Percentiles rank a stretch among this genome's conserved stretches.
Conservation (phyloP, 2,113 vertebrate species). For the Anguilla japonica region DNA sequence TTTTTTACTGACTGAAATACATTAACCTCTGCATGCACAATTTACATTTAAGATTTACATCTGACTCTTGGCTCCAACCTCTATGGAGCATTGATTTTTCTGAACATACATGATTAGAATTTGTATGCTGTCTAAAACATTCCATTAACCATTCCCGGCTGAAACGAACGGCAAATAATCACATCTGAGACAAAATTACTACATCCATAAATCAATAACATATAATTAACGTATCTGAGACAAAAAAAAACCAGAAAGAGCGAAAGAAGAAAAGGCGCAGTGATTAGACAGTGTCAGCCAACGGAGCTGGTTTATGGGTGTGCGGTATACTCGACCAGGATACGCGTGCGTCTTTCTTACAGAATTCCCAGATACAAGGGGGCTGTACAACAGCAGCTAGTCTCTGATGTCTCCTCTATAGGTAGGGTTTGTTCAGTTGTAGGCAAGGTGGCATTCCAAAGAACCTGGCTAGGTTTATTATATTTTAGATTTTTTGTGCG, state of each 20-base stretch:
- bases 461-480: constrained; percentile 49
- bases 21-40: background rate
- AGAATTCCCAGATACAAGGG: background rate
- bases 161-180: constrained; percentile 6
- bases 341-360: background rate
- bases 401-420: background rate
- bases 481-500: constrained; percentile 58
- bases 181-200: constrained; percentile 15
- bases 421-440: constrained; percentile 57
- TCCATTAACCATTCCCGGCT: constrained; percentile 8
- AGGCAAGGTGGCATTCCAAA: constrained; percentile 52
- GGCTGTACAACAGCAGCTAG: constrained; percentile 17
- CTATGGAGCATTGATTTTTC: background rate
- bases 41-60: constrained; percentile 2
- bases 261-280: background rate
- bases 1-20: constrained; percentile 10
- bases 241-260: background rate
- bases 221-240: constrained; percentile 6
- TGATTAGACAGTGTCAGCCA: background rate
- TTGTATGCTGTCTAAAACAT: constrained; percentile 2
- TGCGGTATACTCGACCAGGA: background rate
- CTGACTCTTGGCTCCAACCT: background rate
- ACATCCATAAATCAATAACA: constrained; percentile 6
- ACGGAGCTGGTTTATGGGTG: background rate
- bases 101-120: background rate